These are phyloP conservation scores for Drusus annulatus DNA, from an alignment of 1,140 invertebrate genomes.

Conservation along the genomic window DNA sequence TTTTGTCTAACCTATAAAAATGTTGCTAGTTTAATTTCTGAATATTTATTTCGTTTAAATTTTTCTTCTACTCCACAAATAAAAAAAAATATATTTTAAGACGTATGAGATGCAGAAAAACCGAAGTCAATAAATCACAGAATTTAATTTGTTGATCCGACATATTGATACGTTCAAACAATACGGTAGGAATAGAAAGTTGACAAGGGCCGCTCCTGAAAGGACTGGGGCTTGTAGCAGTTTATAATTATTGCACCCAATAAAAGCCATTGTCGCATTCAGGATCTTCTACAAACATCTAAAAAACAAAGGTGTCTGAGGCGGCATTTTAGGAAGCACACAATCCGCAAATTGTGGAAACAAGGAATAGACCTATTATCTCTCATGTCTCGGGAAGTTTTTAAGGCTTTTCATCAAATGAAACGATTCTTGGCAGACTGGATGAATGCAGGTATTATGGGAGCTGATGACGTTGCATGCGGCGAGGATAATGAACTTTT, in stretches of 20 bases:
- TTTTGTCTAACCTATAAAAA: too few species aligned
- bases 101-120: not conserved
- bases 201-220: conserved; percentile 19
- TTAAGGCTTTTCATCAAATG: conserved; percentile 34
- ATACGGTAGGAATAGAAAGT: conserved; percentile 45
- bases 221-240: conserved; percentile 7
- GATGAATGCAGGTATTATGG: conserved; percentile 38
- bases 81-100: not conserved
- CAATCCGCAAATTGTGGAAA: conserved; percentile 46
- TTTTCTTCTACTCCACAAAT: not conserved
- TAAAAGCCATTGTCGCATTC: conserved; percentile 39
- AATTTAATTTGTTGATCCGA: conserved; percentile 5
- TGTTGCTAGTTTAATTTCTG: too few species aligned
- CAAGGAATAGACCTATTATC: not conserved
- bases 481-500: conserved; percentile 50
- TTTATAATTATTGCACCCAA: conserved; percentile 54
- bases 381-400: not conserved
- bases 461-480: conserved; percentile 46
- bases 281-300: conserved; percentile 31
- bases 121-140: conserved; percentile 15
- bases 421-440: conserved; percentile 41
- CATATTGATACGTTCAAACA: conserved; percentile 30
- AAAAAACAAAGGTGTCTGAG: conserved; percentile 38
- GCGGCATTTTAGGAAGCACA: conserved; percentile 44
- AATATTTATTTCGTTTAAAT: too few species aligned